These are phyloP conservation scores for Muricea muricata DNA, from an alignment of 92 coral and sea anemone species.

Conservation along the genomic window DNA sequence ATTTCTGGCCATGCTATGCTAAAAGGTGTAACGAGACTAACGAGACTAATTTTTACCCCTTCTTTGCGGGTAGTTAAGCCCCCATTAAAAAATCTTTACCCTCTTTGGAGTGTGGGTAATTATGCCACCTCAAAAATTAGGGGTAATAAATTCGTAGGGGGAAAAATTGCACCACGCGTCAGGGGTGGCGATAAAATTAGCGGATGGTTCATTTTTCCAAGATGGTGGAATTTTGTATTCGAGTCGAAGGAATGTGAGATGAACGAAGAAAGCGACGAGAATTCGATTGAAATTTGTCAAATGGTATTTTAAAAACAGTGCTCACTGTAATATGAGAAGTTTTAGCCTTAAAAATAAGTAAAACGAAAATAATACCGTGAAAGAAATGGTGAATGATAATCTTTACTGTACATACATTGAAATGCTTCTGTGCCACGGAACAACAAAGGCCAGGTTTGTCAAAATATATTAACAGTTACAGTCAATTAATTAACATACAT, in stretches of 20 bases:
- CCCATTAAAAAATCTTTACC: not conserved
- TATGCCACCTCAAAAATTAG: not conserved
- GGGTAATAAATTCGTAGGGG: not conserved
- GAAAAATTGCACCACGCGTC: too few relatives aligned
- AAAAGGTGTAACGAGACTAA: not conserved
- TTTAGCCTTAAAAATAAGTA: too few relatives aligned
- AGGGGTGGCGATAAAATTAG: not conserved
- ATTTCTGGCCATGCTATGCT: too few relatives aligned
- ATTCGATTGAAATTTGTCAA: too few relatives aligned
- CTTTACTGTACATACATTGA: too few relatives aligned
- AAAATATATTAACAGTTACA: not conserved
- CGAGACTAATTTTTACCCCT: conserved; percentile 1
- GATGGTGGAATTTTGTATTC: not conserved
- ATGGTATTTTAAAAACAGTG: not conserved
- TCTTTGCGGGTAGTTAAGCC: not conserved
- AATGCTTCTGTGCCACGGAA: too few relatives aligned
- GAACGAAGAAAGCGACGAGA: too few relatives aligned
- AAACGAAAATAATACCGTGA: too few relatives aligned
- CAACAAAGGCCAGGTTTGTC: too few relatives aligned
- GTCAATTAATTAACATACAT: not conserved
- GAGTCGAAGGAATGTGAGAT: not conserved
- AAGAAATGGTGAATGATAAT: too few relatives aligned
- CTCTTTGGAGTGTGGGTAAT: not conserved
- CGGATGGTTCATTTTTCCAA: not conserved
- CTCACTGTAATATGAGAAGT: not conserved